Base-by-base conservation (phyloP, 2,797 vertebrate species). In the Anolis apletophallus region DNA sequence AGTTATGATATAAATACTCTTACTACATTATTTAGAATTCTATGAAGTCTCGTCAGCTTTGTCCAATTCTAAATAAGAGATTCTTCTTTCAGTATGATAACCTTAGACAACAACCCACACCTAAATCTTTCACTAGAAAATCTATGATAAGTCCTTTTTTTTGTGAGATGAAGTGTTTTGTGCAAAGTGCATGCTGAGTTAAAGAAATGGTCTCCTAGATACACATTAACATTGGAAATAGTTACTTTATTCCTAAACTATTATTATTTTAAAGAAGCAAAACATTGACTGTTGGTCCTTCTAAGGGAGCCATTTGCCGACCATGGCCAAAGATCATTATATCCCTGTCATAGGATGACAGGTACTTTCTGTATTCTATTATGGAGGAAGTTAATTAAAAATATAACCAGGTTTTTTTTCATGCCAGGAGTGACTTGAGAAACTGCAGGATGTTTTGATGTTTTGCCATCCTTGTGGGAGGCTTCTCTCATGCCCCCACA, bases 201-300 rank as follows among this genome's bases (percentile, higher is more conserved):
- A 54, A 32, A 85, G 59, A 21, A 55, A 4, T 21, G 34, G 32
- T 26, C 67, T 46, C 23, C 14, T 23, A 16, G 52, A 71, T 57
- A 79, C 23, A 78, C 9, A 57, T 52, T 87, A 94, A 90, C 90
- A 87, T 91, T 92, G 81, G 84, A 93, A 95, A 86, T 83, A 92
- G 79, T 74, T 80, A 94, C 94, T 95, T 93, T 61, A 14, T 9
- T 61, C 21, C 23, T 61, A 61, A 5, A 40, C 40, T 40, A 32
- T 17, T 2, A 93, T 95, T 93, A 90, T 94, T 89, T 93, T 90
- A 90, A 94, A 91, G 92, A 69, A 80, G 81, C 78, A 91, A 92
- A 94, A 90, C 78, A 68, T 61, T 93, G 89, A 90, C 88, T 85
- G 91, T 94, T 91, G 94, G 85, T 92, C 93, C 87, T 93, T 71